These are phyloP conservation scores for Caenorhabditis afra DNA, from an alignment of 2,888 invertebrate species.

Conservation along the genomic window DNA sequence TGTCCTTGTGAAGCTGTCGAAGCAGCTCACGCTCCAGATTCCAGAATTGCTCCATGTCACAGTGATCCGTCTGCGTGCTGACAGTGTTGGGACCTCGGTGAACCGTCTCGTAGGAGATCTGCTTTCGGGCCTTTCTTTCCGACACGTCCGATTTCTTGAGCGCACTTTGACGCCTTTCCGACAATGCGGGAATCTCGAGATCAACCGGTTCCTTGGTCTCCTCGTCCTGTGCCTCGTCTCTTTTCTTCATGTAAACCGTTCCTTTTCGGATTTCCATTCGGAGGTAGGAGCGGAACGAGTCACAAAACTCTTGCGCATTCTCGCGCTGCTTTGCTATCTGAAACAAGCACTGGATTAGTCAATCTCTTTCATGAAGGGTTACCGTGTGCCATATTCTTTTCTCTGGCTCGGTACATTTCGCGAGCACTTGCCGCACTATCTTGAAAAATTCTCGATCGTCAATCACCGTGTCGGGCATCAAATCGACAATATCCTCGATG, in stretches of 20 bases:
- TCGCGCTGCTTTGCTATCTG: constrained; percentile 15
- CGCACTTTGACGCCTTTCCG: not conserved
- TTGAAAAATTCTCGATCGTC: constrained; percentile 23
- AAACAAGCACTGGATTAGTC: not conserved
- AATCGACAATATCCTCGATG: constrained; percentile 27
- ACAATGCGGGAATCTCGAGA: not conserved
- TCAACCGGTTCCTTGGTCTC: not conserved
- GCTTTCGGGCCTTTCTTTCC: constrained; percentile 2
- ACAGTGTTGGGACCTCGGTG: not conserved
- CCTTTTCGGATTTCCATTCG: constrained; percentile 38
- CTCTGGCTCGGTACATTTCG: constrained; percentile 17
- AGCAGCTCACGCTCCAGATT: constrained; percentile 22
- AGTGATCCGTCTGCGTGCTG: constrained; percentile 10
- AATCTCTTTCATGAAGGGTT: not conserved
- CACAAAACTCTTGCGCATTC: constrained; percentile 34
- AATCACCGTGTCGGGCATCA: constrained; percentile 26
- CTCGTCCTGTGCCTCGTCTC: constrained; percentile 6
- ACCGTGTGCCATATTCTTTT: constrained; percentile 28
- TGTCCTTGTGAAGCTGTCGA: constrained; percentile 11
- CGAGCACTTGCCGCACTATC: constrained; percentile 12
- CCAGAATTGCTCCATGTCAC: constrained; percentile 15
- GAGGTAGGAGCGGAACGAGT: constrained; percentile 16
- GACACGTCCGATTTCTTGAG: not conserved
- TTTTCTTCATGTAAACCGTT: constrained; percentile 19
- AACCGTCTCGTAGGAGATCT: constrained; percentile 3